Evolutionary conservation across 2,797 vertebrate genomes (phyloP), one percentile per base, ranked within the genome.

Genomic region (Gadopsis marmoratus): DNA sequence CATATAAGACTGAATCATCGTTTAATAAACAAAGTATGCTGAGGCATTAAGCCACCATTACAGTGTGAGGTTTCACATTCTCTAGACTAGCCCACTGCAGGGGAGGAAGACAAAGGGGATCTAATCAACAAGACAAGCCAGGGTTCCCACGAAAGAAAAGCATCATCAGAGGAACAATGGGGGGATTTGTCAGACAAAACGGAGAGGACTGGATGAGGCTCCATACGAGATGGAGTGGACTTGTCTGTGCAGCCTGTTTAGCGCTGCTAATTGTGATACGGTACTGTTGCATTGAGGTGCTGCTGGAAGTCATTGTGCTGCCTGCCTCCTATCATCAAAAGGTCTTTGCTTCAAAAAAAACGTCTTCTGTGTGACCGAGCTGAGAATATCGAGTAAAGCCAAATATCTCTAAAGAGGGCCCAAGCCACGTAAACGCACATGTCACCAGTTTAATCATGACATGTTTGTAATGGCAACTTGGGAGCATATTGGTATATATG

Each of bases 121-220:
- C 93, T 95, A 95, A 95, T 95, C 94, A 95, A 95, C 93, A 94
- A 93, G 93, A 95, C 93, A 95, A 94, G 93, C 93, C 93, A 90
- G 94, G 92, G 93, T 95, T 95, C 94, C 94, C 94, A 95, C 93
- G 94, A 94, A 94, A 94, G 93, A 94, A 93, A 94, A 94, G 93
- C 93, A 94, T 95, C 93, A 93, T 94, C 93, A 92, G 89, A 90
- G 90, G 92, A 94, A 95, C 93, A 95, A 95, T 94, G 87, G 92
- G 86, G 93, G 94, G 93, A 94, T 94, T 94, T 95, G 93, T 95
- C 93, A 93, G 93, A 94, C 92, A 93, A 93, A 94, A 94, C 93
- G 89, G 90, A 94, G 92, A 91, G 93, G 91, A 93, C 92, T 93
- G 94, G 92, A 94, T 94, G 94, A 94, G 94, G 92, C 93, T 94